Percentiles rank a stretch among this genome's conserved stretches.
These are phyloP conservation scores for Indicator maculatus DNA, from an alignment of 2,113 vertebrate genomes.

Conservation along the genomic window DNA sequence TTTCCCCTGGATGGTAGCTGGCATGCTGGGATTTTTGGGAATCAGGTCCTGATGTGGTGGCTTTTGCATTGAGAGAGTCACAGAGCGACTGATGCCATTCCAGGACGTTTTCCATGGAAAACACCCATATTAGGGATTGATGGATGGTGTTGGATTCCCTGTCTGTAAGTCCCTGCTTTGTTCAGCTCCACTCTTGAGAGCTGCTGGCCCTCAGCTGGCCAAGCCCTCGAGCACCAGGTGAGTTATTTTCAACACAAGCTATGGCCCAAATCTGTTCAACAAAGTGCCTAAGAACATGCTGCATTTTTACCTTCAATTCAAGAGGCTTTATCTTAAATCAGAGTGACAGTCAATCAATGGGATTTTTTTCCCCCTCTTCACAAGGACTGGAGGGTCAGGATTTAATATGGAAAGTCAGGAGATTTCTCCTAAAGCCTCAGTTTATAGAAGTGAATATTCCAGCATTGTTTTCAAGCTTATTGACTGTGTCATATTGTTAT, in stretches of 20 bases:
- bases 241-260: neutral
- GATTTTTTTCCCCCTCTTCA: neutral
- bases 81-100: neutral
- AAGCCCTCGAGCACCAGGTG: neutral
- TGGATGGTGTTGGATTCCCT: neutral
- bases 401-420: neutral
- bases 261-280: neutral
- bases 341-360: neutral
- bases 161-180: neutral
- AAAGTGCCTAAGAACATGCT: neutral
- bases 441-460: conserved; percentile 26
- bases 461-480: conserved; percentile 67
- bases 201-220: neutral
- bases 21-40: neutral
- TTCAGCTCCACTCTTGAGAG: neutral
- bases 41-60: neutral
- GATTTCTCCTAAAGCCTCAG: neutral
- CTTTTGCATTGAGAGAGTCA: neutral
- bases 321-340: neutral
- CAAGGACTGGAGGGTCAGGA: neutral
- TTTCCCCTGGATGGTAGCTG: neutral
- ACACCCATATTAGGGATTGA: accelerated
- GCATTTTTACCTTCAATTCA: neutral
- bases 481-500: conserved; percentile 69
- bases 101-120: neutral